Evolutionary conservation across 2,113 vertebrate species (phyloP).

Genomic region (Taxidea taxus): DNA sequence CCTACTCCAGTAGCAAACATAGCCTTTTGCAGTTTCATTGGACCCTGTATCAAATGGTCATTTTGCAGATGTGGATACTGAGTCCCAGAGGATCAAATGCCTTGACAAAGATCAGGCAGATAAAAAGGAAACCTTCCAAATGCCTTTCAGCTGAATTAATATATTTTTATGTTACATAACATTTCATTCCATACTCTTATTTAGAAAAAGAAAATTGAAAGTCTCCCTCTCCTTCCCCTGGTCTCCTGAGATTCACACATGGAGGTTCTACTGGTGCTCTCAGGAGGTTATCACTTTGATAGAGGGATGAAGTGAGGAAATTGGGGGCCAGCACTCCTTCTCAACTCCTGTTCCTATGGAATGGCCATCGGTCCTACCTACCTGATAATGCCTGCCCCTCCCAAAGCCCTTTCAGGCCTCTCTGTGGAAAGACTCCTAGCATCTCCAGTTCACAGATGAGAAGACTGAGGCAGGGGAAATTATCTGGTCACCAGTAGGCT

Average conservation of each 20-base stretch:
- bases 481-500: not conserved
- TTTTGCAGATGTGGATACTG: not conserved
- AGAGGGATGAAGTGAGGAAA: not conserved
- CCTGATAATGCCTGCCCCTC: not conserved
- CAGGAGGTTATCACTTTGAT: not conserved
- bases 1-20: not conserved
- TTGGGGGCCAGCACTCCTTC: not conserved
- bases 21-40: not conserved
- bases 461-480: not conserved
- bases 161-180: not conserved
- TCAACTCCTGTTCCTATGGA: not conserved
- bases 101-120: not conserved
- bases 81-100: not conserved
- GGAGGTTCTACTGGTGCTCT: not conserved
- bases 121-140: not conserved
- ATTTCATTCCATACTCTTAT: not conserved
- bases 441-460: not conserved
- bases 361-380: not conserved
- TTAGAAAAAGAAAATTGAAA: not conserved
- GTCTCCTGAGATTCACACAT: not conserved
- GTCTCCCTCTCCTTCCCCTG: not conserved
- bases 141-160: not conserved
- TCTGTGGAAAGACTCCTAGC: not conserved
- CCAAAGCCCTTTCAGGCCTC: not conserved
- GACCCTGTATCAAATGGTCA: not conserved